Base-by-base conservation (phyloP, 2,888 invertebrate species). In the Podotricha telesiphe region DNA sequence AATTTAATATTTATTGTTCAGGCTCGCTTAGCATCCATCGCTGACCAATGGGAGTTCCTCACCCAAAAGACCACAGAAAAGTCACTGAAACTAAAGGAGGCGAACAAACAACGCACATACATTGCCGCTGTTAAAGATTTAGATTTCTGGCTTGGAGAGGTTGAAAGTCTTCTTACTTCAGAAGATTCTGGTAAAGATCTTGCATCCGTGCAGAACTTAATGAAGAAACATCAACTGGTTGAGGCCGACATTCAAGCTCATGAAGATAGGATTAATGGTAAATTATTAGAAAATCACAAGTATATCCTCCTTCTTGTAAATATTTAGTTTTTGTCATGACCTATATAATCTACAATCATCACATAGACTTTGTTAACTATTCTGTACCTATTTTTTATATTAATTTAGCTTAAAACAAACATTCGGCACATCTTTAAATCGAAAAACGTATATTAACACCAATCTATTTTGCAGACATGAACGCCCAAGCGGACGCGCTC, bases 91-190 rank as follows among this genome's bases (percentile, higher is more conserved):
- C 94, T 99, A 80, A 99, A 99, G 90, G 99, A 99, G 88, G 99
- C 99, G 64, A 99, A 99, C 92, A 98, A 99, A 85, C 99, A 99
- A 87, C 96, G 99, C 75, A 99, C 99, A 0, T 99, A 99, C 94
- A 99, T 99, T 90, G 99, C 99, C 70, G 99, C 98, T 47, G 99
- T 99, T 74, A 99, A 99, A 91, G 99, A 99, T 93, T 95, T 99
- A 76, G 99, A 99, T 93, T 99, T 99, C 94, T 99, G 99, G 99
- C 95, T 99, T 68, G 99, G 99, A 79, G 99, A 99, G 95, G 99
- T 99, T 72, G 99, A 99, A 85, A 98, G 98, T 86, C 93, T 99
- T 73, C 89, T 99, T 78, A 98, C 98, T 2, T 98, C 98, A 40
- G 99, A 99, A 86, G 99, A 99, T 91, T 97, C 98, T 58, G 99